phyloP scores from a whole-genome alignment of 1,140 invertebrate species.

The Trichonephila clavata region DNA sequence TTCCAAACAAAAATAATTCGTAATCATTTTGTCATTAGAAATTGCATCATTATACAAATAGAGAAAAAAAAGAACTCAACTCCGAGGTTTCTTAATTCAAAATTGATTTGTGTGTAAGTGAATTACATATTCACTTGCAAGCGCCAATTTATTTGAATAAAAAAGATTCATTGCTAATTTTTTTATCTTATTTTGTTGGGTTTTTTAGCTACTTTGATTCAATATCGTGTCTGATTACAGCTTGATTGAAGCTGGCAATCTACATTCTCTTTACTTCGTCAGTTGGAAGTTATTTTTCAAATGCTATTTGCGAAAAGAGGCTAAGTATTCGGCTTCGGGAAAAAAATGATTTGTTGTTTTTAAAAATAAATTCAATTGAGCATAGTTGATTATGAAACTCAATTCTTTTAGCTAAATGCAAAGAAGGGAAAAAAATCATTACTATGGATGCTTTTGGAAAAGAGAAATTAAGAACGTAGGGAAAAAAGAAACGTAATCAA shows the following conservation, averaged over 20 bases:
- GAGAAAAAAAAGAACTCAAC: no score
- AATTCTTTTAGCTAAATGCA: slow-evolving; percentile 20
- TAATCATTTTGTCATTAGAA: no score
- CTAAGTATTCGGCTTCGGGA: not conserved
- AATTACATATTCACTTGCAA: no score
- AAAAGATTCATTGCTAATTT: not conserved
- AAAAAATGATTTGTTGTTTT: not conserved
- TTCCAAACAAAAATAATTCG: no score
- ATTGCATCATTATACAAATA: no score
- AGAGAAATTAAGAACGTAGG: not conserved
- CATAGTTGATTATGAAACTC: slow-evolving; percentile 2
- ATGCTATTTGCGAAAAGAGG: not conserved
- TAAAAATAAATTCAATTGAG: slow-evolving; percentile 28
- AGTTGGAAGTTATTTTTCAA: not conserved
- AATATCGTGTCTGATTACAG: not conserved
- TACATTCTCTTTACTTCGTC: not conserved
- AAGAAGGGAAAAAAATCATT: not conserved
- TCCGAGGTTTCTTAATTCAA: no score
- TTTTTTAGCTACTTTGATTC: not conserved
- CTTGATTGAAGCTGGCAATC: not conserved
- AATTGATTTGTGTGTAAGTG: no score
- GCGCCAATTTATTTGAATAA: no score
- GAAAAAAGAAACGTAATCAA: not conserved
- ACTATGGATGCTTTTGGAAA: not conserved
- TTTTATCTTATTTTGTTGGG: not conserved